phyloP scores from a whole-genome alignment of 2,113 vertebrate genomes.

The Anser brachyrhynchus region DNA sequence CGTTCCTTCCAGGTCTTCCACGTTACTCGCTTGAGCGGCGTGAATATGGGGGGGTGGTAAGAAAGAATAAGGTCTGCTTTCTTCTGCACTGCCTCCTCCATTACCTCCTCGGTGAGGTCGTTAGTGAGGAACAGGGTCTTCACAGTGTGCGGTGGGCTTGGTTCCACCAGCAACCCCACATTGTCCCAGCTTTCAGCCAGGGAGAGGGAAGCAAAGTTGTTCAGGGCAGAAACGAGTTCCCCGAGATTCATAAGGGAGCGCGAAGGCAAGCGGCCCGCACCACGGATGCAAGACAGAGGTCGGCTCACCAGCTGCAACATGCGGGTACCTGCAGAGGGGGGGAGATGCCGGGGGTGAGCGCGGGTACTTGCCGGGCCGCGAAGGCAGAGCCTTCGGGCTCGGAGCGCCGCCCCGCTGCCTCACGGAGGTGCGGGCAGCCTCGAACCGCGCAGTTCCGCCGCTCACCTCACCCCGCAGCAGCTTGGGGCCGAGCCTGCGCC shows the following conservation, averaged over 20 bases:
- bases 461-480: not conserved
- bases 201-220: slow-evolving; percentile 85
- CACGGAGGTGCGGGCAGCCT: no score
- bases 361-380: fast-evolving
- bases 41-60: slow-evolving; percentile 93
- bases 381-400: not conserved
- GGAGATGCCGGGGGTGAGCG: not conserved
- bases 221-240: slow-evolving; percentile 81
- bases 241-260: slow-evolving; percentile 82
- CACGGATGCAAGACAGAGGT: not conserved
- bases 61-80: slow-evolving; percentile 88
- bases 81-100: slow-evolving; percentile 86
- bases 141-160: slow-evolving; percentile 82
- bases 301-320: slow-evolving; percentile 38
- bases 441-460: no score
- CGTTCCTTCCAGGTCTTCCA: slow-evolving; percentile 90
- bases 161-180: slow-evolving; percentile 92
- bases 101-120: slow-evolving; percentile 88
- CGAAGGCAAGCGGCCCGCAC: not conserved
- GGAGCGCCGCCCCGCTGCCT: fast-evolving
- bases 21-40: slow-evolving; percentile 83
- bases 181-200: slow-evolving; percentile 97
- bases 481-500: no score
- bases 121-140: slow-evolving; percentile 88
- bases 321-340: not conserved